Percentiles rank a stretch among this genome's conserved stretches.
Evolutionary conservation across 2,888 invertebrate species (phyloP).

Genomic region (Drosophila mimetica): DNA sequence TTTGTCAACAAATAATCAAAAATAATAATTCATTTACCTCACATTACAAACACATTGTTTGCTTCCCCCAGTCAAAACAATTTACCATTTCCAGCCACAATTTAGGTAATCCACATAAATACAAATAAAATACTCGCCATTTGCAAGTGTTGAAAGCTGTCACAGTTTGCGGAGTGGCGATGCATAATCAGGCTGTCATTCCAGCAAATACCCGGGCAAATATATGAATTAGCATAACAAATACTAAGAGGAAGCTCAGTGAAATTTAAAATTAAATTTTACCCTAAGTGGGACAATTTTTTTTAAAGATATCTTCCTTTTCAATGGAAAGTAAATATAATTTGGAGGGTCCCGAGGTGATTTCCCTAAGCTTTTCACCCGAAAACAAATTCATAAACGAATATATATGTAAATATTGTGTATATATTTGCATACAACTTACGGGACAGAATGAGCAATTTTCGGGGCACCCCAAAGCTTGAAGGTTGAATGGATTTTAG

Average conservation of each 20-base stretch:
- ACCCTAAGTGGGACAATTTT: not conserved
- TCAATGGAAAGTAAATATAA: slow-evolving; percentile 21
- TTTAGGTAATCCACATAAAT: slow-evolving; percentile 8
- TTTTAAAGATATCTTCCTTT: slow-evolving; percentile 8
- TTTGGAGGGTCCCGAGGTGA: slow-evolving; percentile 12
- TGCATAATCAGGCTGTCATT: slow-evolving; percentile 40
- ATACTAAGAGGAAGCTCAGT: not conserved
- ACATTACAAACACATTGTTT: not conserved
- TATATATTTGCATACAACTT: slow-evolving; percentile 50
- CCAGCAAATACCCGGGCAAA: slow-evolving; percentile 10
- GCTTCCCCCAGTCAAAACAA: not conserved
- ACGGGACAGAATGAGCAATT: slow-evolving; percentile 32
- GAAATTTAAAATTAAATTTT: slow-evolving; percentile 16
- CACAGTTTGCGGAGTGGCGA: slow-evolving; percentile 9
- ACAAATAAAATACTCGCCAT: slow-evolving; percentile 14
- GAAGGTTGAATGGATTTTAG: slow-evolving; percentile 14
- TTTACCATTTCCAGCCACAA: slow-evolving; percentile 15
- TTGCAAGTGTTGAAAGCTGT: slow-evolving; percentile 16
- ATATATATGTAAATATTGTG: slow-evolving; percentile 54
- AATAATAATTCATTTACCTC: no score
- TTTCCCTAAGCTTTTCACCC: slow-evolving; percentile 39
- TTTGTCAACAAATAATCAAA: not conserved
- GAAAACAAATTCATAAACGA: slow-evolving; percentile 49
- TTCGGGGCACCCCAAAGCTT: slow-evolving; percentile 1
- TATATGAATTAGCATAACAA: slow-evolving; percentile 35